phyloP scores from a whole-genome alignment of 2,113 vertebrate species.

The Apteryx owenii region DNA sequence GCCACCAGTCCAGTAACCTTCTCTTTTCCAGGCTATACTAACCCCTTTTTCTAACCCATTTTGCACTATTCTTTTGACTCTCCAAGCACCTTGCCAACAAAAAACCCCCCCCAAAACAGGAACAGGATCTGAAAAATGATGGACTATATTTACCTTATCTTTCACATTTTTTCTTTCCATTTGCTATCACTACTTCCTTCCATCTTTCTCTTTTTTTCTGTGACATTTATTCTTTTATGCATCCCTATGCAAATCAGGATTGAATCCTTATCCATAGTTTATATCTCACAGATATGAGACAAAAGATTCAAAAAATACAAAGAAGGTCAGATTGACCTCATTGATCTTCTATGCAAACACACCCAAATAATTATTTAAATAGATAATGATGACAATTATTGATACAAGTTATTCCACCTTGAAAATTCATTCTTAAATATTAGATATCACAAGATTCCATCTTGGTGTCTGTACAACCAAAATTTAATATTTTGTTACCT shows the following conservation, averaged over 20 bases:
- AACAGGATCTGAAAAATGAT: rapidly evolving
- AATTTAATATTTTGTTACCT: background rate
- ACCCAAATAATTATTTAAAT: background rate
- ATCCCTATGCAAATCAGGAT: background rate
- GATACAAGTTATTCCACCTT: background rate
- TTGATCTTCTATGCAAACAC: background rate
- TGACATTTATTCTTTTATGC: background rate
- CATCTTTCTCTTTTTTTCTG: background rate
- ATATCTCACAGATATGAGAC: background rate
- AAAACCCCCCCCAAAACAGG: rapidly evolving
- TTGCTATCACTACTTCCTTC: background rate
- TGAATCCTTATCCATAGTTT: background rate
- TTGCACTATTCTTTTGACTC: background rate
- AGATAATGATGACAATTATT: background rate
- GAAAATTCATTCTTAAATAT: background rate
- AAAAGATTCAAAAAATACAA: background rate
- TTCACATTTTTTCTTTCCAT: background rate
- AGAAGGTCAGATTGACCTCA: background rate
- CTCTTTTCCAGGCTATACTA: background rate
- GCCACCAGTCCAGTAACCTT: background rate
- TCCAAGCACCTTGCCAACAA: background rate
- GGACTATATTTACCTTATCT: background rate
- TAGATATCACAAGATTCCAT: background rate
- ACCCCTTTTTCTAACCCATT: background rate
- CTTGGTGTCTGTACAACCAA: background rate